These are phyloP conservation scores for Himalopsyche tibetana DNA, from an alignment of 2,888 invertebrate genomes.

Conservation along the genomic window DNA sequence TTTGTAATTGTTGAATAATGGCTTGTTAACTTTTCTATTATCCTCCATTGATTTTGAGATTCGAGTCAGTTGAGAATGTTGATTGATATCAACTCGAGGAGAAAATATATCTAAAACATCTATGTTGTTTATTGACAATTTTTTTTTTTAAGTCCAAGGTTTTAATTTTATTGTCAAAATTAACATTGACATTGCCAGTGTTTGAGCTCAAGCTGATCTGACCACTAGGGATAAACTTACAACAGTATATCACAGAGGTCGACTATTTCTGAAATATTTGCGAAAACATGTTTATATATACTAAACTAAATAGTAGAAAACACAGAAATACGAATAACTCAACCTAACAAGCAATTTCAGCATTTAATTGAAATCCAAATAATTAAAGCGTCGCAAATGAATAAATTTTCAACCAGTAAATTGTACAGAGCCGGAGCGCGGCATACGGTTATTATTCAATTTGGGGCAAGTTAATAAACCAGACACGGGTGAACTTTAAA, in stretches of 20 bases:
- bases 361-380: constrained; percentile 31
- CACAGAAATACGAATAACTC: background rate
- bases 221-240: background rate
- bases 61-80: too few relatives aligned
- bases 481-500: constrained; percentile 34
- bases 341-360: constrained; percentile 30
- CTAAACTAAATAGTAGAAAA: background rate
- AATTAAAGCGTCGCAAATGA: background rate
- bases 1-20: too few relatives aligned
- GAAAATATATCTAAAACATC: too few relatives aligned
- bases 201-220: too few relatives aligned
- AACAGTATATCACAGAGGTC: too few relatives aligned
- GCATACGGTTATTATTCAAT: constrained; percentile 34
- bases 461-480: constrained; percentile 30
- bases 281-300: background rate
- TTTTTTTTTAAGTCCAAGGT: too few relatives aligned
- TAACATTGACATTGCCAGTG: too few relatives aligned
- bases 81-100: too few relatives aligned
- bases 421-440: constrained; percentile 13
- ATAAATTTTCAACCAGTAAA: constrained; percentile 21
- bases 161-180: too few relatives aligned
- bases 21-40: too few relatives aligned
- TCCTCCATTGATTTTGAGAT: too few relatives aligned
- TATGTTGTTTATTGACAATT: too few relatives aligned
- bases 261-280: background rate